A percentile compares a stretch with the other conserved stretches of the same genome.
Evolutionary conservation across 1,140 invertebrate species (phyloP).

Genomic region (Philotrypesis tridentata): DNA sequence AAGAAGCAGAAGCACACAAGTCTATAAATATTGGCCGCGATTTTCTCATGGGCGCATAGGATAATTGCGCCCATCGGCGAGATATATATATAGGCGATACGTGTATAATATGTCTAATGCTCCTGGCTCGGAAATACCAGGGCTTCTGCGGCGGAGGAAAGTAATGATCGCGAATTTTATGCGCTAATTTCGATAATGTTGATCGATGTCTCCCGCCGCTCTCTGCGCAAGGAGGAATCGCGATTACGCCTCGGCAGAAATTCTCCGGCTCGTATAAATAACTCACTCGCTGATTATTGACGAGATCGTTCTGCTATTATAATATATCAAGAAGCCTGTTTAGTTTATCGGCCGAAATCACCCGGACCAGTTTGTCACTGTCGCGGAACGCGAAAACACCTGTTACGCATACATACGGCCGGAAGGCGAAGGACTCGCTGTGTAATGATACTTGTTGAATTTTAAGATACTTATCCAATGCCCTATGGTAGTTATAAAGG

Average conservation of each 20-base stretch:
- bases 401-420: neutral
- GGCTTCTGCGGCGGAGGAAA: neutral
- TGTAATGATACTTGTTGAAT: too few relatives aligned
- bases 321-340: neutral
- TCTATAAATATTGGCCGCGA: conserved; percentile 1
- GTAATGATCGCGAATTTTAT: conserved; percentile 14
- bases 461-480: neutral
- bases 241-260: too few relatives aligned
- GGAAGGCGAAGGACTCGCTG: neutral
- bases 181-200: conserved; percentile 39
- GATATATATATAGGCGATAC: too few relatives aligned
- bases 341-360: conserved; percentile 20
- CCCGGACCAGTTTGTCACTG: neutral
- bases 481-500: neutral
- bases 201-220: conserved; percentile 32
- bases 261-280: too few relatives aligned
- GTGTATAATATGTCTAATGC: conserved; percentile 15
- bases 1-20: neutral
- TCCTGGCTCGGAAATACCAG: neutral
- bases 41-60: neutral
- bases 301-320: neutral
- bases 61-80: conserved; percentile 26
- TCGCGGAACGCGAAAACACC: conserved; percentile 20
- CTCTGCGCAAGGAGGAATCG: too few relatives aligned
- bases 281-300: neutral